A percentile compares a stretch with the other conserved stretches of the same genome.
Conservation (phyloP, 2,113 vertebrate genomes). For the Zosterops japonicus region DNA sequence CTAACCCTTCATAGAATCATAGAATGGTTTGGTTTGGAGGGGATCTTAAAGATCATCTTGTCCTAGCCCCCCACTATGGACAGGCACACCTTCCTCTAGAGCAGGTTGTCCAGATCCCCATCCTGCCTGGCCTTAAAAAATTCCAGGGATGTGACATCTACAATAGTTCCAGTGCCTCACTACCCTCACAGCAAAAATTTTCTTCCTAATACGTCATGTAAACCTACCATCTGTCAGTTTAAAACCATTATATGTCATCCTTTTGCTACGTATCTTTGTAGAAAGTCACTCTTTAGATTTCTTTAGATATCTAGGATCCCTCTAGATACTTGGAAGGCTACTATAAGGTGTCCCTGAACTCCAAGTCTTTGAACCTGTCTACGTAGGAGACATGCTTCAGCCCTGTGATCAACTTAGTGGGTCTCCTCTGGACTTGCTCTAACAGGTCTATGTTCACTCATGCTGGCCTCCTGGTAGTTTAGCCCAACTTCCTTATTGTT, state of each 20-base stretch:
- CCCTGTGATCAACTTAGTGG: background rate
- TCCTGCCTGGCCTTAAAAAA: background rate
- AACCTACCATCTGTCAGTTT: background rate
- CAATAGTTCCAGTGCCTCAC: background rate
- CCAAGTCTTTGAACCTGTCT: background rate
- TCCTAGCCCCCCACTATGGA: background rate
- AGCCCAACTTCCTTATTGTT: background rate
- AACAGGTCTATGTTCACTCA: background rate
- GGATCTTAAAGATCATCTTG: background rate
- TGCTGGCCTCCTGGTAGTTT: background rate
- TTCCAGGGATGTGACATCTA: background rate
- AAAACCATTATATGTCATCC: rapidly evolving
- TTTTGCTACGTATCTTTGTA: background rate
- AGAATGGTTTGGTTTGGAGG: background rate
- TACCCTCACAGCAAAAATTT: background rate
- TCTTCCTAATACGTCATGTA: background rate
- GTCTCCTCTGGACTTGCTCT: background rate
- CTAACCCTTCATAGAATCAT: background rate
- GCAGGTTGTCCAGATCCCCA: background rate
- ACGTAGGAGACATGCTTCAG: rapidly evolving
- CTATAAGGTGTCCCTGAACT: background rate
- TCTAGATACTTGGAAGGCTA: background rate
- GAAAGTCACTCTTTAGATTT: background rate
- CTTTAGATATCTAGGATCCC: background rate
- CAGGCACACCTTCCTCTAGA: background rate